phyloP scores from a whole-genome alignment of 2,113 vertebrate species.

The Fregata magnificens region DNA sequence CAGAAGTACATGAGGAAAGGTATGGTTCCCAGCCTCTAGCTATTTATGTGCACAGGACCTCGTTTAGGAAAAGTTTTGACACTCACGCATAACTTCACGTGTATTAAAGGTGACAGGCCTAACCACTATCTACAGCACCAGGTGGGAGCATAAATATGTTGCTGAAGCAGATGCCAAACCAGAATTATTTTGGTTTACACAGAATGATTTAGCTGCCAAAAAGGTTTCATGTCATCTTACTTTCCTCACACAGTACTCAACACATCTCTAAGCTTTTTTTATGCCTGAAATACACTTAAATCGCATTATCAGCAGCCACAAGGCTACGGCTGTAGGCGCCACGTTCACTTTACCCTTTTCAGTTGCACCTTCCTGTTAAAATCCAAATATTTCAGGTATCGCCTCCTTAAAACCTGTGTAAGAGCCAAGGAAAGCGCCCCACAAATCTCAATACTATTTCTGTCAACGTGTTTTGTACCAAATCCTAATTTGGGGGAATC shows the following conservation, averaged over 20 bases:
- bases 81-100: accelerated
- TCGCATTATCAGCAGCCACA: neutral
- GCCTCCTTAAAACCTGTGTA: neutral
- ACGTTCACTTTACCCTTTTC: neutral
- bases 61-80: accelerated
- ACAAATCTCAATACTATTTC: accelerated
- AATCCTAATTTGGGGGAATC: accelerated
- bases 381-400: no score
- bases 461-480: accelerated
- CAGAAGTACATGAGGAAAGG: neutral
- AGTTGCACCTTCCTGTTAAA: neutral
- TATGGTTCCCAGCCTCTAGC: neutral
- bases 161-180: neutral
- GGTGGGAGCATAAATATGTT: accelerated
- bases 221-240: neutral
- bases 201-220: neutral
- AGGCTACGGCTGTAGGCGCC: no score
- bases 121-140: neutral
- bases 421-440: neutral
- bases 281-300: neutral
- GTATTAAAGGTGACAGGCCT: neutral
- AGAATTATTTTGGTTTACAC: neutral
- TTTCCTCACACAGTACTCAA: neutral
- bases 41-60: neutral
- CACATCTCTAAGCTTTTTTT: neutral